These are phyloP conservation scores for Cephus spinipes DNA, from an alignment of 2,888 invertebrate genomes.

Conservation along the genomic window DNA sequence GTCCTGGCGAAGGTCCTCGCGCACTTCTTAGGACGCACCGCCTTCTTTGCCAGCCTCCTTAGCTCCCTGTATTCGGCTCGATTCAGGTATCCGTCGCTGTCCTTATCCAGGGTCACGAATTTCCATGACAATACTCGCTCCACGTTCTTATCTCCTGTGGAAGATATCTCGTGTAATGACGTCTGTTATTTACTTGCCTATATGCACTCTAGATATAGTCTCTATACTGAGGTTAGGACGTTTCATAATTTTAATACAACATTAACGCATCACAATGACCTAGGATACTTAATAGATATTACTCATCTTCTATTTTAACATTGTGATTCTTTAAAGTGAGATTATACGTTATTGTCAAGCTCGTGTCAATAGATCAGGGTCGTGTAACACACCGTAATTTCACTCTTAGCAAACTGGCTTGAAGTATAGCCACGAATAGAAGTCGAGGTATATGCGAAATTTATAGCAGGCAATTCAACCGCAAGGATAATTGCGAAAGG, in stretches of 20 bases:
- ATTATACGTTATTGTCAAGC: background rate
- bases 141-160: conserved; percentile 57
- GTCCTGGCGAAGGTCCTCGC: conserved; percentile 88
- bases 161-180: conserved; percentile 6
- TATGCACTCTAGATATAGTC: background rate
- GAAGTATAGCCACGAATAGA: background rate
- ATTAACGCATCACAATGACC: background rate
- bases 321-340: background rate
- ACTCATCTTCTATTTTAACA: conserved; percentile 7
- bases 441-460: background rate
- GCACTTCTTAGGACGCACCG: conserved; percentile 90
- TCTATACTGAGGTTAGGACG: background rate
- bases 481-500: background rate
- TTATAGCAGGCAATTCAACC: background rate
- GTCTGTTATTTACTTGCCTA: background rate
- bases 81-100: conserved; percentile 82
- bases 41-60: conserved; percentile 85
- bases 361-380: background rate
- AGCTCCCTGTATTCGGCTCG: conserved; percentile 86
- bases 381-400: background rate
- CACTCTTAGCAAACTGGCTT: background rate
- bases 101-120: conserved; percentile 84
- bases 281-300: background rate
- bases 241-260: background rate
- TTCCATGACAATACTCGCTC: conserved; percentile 87